Evolutionary conservation across 2,888 invertebrate genomes (phyloP).

Genomic region (Caenorhabditis zanzibari): DNA sequence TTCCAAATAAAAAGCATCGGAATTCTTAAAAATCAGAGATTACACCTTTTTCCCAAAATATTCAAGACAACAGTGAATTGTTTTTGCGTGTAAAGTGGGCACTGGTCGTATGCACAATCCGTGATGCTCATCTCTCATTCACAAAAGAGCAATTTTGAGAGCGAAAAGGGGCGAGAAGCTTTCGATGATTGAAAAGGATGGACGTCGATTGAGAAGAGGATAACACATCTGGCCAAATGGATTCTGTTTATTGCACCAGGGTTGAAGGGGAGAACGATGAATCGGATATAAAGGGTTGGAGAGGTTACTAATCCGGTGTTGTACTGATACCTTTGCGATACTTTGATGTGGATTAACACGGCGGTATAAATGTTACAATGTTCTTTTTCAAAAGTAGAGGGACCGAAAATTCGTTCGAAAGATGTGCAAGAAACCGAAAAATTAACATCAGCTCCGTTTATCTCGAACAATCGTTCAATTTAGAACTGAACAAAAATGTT

Average conservation of each 20-base stretch:
- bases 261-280: neutral
- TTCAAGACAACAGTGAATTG: conserved; percentile 24
- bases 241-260: conserved; percentile 45
- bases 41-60: neutral
- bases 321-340: conserved; percentile 19
- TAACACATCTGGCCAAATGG: conserved; percentile 50
- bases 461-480: too few species aligned
- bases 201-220: conserved; percentile 38
- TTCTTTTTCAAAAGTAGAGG: neutral
- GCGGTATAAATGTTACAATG: neutral
- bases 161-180: neutral
- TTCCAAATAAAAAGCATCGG: conserved; percentile 1
- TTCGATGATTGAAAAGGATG: conserved; percentile 31
- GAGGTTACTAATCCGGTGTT: conserved; percentile 32
- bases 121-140: conserved; percentile 32
- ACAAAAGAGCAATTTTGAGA: conserved; percentile 41
- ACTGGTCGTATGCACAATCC: conserved; percentile 17
- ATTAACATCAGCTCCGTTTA: too few species aligned
- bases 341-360: conserved; percentile 1
- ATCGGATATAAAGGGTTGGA: conserved; percentile 8
- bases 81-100: conserved; percentile 33
- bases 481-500: neutral
- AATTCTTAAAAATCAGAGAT: conserved; percentile 13
- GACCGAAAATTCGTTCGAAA: too few species aligned
- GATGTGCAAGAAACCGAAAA: too few species aligned